These are phyloP conservation scores for Sarcophaga peregrina DNA, from an alignment of 1,140 invertebrate species.

Conservation along the genomic window DNA sequence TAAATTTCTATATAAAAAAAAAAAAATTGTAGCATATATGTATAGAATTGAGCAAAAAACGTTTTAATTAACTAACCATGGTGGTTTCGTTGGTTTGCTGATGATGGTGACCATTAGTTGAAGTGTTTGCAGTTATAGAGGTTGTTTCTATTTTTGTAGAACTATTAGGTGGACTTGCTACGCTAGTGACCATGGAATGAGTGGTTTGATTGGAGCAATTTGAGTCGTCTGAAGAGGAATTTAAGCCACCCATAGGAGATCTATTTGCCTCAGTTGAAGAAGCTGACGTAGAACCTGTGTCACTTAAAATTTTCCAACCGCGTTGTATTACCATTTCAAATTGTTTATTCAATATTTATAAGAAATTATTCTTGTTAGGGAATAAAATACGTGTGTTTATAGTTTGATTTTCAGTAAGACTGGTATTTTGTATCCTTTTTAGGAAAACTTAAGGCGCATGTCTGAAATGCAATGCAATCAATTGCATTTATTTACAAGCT, in stretches of 20 bases:
- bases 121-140: not conserved
- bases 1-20: constrained; percentile 55
- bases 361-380: not conserved
- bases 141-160: constrained; percentile 39
- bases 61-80: constrained; percentile 47
- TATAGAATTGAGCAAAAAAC: not conserved
- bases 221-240: constrained; percentile 63
- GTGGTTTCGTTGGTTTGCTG: constrained; percentile 9
- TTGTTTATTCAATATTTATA: not conserved
- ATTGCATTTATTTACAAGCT: not conserved
- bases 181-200: constrained; percentile 61
- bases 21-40: not conserved
- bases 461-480: not conserved
- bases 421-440: constrained; percentile 20
- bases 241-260: constrained; percentile 53
- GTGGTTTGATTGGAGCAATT: constrained; percentile 64
- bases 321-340: constrained; percentile 62
- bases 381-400: not conserved
- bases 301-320: constrained; percentile 62
- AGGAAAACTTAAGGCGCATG: not conserved
- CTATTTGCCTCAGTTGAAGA: constrained; percentile 53
- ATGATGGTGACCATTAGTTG: constrained; percentile 33
- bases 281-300: constrained; percentile 49
- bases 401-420: not conserved
- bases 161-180: constrained; percentile 52